phyloP scores from a whole-genome alignment of 2,888 invertebrate genomes.

The Metopia argyrocephala region DNA sequence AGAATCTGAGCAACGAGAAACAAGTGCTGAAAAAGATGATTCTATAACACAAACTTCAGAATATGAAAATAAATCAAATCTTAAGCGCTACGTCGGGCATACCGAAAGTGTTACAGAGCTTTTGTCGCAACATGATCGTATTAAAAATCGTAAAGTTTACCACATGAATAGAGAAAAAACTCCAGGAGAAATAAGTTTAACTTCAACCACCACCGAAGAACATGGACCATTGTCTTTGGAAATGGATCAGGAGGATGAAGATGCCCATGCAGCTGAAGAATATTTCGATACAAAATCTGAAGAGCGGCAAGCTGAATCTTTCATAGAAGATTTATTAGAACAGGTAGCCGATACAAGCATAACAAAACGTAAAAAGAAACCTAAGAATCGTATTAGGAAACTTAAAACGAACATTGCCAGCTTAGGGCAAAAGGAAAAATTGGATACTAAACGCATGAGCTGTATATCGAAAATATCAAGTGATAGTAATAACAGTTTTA shows the following conservation, averaged over 20 bases:
- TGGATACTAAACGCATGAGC: constrained; percentile 76
- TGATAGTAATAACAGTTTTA: constrained; percentile 76
- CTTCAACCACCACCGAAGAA: constrained; percentile 65
- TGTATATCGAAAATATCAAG: constrained; percentile 78
- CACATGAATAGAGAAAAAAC: constrained; percentile 75
- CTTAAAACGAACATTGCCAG: constrained; percentile 64
- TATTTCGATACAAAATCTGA: constrained; percentile 80
- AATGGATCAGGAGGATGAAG: constrained; percentile 75
- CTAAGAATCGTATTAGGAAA: constrained; percentile 68
- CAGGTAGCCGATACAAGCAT: constrained; percentile 77
- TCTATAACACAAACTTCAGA: constrained; percentile 69
- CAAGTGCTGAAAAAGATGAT: constrained; percentile 77
- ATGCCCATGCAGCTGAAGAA: constrained; percentile 83
- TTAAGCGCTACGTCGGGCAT: constrained; percentile 77
- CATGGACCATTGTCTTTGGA: constrained; percentile 68
- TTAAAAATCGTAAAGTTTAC: constrained; percentile 78
- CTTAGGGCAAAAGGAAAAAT: constrained; percentile 60
- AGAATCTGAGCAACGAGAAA: constrained; percentile 75
- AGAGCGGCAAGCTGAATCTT: constrained; percentile 78
- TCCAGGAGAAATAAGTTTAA: constrained; percentile 70
- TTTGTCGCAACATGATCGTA: constrained; percentile 76
- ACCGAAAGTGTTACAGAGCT: constrained; percentile 77
- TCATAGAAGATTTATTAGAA: constrained; percentile 81
- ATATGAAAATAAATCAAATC: constrained; percentile 66
- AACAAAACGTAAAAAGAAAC: constrained; percentile 54